Evolutionary conservation across 1,140 invertebrate genomes (phyloP), one percentile per base, ranked within the genome.

Genomic region (Drosophila melanica): DNA sequence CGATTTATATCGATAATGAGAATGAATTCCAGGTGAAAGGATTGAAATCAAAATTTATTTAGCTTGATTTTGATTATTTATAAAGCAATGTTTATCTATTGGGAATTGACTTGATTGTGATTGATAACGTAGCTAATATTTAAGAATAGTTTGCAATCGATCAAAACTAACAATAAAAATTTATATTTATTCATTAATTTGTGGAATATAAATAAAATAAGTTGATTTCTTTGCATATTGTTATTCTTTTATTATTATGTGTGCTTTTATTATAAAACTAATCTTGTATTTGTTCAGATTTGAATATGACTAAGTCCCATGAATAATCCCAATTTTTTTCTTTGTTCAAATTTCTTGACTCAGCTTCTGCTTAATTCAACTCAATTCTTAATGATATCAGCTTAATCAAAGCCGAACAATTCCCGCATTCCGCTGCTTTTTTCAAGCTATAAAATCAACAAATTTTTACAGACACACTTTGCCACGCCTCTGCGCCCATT

Each of bases 311-410:
- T 45, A n/a, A 45, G 16, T 20, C n/a, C 3, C 3, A 47, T 11
- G 10, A 11, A 11, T 23, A 12, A 47, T 47, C 8, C 10, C 10
- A 23, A 47, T 23, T 45, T 45, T 42, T 5, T 7, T 8, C 33
- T 35, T 35, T 35, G 8, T 35, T 35, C 0, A 8, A 9, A 35
- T 35, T 35, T 35, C 33, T 35, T 35, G 33, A 9, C 33, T 35
- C 8, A 35, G 33, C 8, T 35, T 35, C 10, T 9, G 33, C n/a
- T n/a, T 35, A 8, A 35, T 9, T 35, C 9, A 41, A 11, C 39
- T 16, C 41, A 62, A 50, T 23, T 51, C 45, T 10, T 12, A 42
- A 68, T 68, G 65, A 68, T 42, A 59, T 67, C 14, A 39, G 51
- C 35, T 39, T 0, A 12, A 54, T 5, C 33, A 48, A 7, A 30